Conservation (phyloP, 1,140 invertebrate species). For the Pseudomyrmex flavicornis region DNA sequence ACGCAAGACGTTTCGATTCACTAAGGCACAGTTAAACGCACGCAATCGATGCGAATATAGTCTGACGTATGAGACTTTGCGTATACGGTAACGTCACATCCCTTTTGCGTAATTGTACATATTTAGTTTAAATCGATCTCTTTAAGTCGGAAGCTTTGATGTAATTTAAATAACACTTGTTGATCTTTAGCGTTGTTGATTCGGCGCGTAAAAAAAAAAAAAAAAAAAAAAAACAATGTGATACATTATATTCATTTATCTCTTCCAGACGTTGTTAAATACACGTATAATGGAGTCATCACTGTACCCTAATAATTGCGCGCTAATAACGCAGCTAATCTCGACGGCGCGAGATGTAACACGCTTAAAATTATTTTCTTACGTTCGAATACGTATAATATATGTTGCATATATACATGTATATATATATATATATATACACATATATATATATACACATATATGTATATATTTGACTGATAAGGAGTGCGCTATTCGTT, state of each 20-base stretch:
- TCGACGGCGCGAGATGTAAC: slow-evolving; percentile 9
- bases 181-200: slow-evolving; percentile 2
- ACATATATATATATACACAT: too few species aligned
- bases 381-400: too few species aligned
- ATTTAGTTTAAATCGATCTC: background rate
- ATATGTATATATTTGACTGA: slow-evolving; percentile 27
- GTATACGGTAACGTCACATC: too few species aligned
- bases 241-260: slow-evolving; percentile 7
- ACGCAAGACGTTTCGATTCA: slow-evolving; percentile 61
- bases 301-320: slow-evolving; percentile 55
- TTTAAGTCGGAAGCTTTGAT: background rate
- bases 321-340: slow-evolving; percentile 55
- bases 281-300: slow-evolving; percentile 45
- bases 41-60: slow-evolving; percentile 4
- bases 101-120: background rate
- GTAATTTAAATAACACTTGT: background rate
- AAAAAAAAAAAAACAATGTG: background rate
- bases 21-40: background rate
- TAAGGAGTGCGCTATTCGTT: slow-evolving; percentile 48
- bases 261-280: background rate
- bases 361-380: slow-evolving; percentile 14
- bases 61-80: too few species aligned
- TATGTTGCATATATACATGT: too few species aligned
- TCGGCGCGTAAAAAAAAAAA: too few species aligned
- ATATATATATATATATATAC: too few species aligned